Conservation (phyloP, 2,113 vertebrate genomes). For the Mus musculus region GRCm39 chr19:7436501-7437000, state of each 20-base stretch:
- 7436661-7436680: conserved; percentile 3
- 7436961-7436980: not conserved
- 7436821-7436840: not conserved
- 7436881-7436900: not conserved
- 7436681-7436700: not conserved
- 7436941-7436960: not conserved
- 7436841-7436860: conserved; percentile 15
- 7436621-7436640: not conserved
- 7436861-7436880: conserved; percentile 4
- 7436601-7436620: conserved; percentile 36
- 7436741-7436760: conserved; percentile 1
- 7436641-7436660: conserved; percentile 17
- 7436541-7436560: not conserved
- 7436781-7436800: not conserved
- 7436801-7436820: conserved; percentile 29
- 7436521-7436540: not conserved
- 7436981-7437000: not conserved
- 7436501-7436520: not conserved
- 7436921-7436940: conserved; percentile 46
- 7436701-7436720: not conserved
- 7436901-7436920: not conserved
- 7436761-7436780: not conserved
- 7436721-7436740: conserved; percentile 6
- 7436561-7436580: not conserved
- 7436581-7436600: not conserved